Base-by-base conservation (phyloP, 2,888 invertebrate genomes). In the Malthinus flaveolus region DNA sequence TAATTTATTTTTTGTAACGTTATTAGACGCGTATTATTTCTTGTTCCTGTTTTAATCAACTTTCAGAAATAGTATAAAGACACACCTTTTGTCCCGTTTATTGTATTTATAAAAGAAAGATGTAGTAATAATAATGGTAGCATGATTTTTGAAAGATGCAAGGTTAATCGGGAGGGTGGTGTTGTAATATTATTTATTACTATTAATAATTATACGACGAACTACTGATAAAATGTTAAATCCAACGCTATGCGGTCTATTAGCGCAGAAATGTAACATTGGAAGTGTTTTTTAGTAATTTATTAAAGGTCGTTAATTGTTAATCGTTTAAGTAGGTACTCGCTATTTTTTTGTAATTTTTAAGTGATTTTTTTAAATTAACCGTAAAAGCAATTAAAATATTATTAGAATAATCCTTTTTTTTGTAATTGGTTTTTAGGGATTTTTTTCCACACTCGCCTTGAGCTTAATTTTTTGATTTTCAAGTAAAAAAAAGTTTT, bases 41-140 rank as follows among this genome's bases (percentile, higher is more conserved):
- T 58, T 45, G 48, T 59, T 59, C 59, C 54, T 53, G 58, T 53
- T 59, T 46, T 34, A 44, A 55, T 59, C 59, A 54, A 59, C 59
- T 59, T 59, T 59, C 59, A 39, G 58, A 50, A 51, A 44, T 34
- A 35, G 23, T 32, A n/a, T n/a, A 42, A 44, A 52, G 50, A 59
- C 59, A 59, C 59, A 56, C 59, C 59, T 55, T 23, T 55, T 59
- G 50, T 46, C 59, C 50, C 50, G 39, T 59, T 59, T 55, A 48
- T 52, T 56, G 5, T 23, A 23, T 23, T 23, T 23, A 23, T 23
- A 23, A 60, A 56, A 47, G 47, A 56, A 56, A 53, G 60, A 60
- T 56, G 60, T 56, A 53, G 60, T 33, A 60, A 60, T 60, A 56
- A 56, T 60, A 52, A 45, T 53, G 39, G 52, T 56, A 53, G 60